Base-by-base conservation (phyloP, 2,888 invertebrate species). In the Chouioia cunea region DNA sequence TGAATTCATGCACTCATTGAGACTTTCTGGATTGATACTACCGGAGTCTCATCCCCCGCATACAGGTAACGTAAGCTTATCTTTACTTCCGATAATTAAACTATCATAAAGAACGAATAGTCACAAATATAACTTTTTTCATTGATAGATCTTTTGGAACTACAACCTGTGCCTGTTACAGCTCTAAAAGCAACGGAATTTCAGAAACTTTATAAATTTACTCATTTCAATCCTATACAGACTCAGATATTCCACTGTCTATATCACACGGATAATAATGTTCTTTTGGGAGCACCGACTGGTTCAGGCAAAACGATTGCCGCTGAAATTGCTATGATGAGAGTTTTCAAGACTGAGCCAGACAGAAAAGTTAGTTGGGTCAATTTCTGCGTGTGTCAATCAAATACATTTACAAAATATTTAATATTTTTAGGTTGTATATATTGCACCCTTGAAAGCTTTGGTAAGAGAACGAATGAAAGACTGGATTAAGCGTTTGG, bases 221-320 rank as follows among this genome's bases (percentile, higher is more conserved):
- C 92, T 0, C 97, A 97, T 85, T 99, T 99, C 88, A 99, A 99
- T 87, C 97, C 99, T 0, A 97, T 99, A 76, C 99, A 99, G 87
- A 97, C 97, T 0, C 98, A 99, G 88, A 93, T 99, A 74, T 99
- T 99, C 86, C 97, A 98, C 86, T 94, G 95, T 57, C 87, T 99
- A 6, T 99, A 97, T 86, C 94, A 99, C 82, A 97, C 96, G 0
- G 97, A 99, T 80, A 90, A 92, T 77, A 99, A 99, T 83, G 94
- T 97, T 8, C 87, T 99, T 23, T 87, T 99, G 4, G 97, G 97
- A 0, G 99, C 99, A 0, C 97, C 97, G 0, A 98, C 97, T 0
- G 97, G 97, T 0, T 97, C 97, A 0, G 99, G 99, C 47, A 99
- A 99, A 89, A 99, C 99, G 0, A 95, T 99, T 57, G 97, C 95